A percentile compares a stretch with the other conserved stretches of the same genome.
These are phyloP conservation scores for Cantharis rustica DNA, from an alignment of 2,888 invertebrate genomes.

Conservation along the genomic window DNA sequence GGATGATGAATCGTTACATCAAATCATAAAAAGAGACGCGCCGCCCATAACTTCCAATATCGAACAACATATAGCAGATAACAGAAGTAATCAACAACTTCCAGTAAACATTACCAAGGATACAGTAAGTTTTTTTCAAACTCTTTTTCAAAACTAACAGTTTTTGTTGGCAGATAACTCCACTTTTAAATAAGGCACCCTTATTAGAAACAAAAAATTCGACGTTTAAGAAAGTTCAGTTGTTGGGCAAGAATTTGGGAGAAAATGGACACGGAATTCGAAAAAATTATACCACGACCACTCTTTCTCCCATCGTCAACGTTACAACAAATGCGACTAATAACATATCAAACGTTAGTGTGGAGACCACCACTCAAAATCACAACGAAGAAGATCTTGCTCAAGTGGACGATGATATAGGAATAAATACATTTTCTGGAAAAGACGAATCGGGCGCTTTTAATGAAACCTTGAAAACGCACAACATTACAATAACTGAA, in stretches of 20 bases:
- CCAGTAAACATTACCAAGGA: not conserved
- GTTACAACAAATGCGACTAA: not conserved
- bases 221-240: constrained; percentile 15
- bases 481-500: constrained; percentile 57
- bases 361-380: not conserved
- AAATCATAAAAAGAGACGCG: constrained; percentile 12
- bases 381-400: constrained; percentile 23
- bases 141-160: not conserved
- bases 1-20: constrained; percentile 6
- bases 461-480: constrained; percentile 53
- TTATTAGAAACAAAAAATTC: not conserved
- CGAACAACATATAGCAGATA: constrained; percentile 1
- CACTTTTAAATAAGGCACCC: not conserved
- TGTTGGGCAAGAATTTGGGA: constrained; percentile 50
- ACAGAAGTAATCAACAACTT: constrained; percentile 8
- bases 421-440: constrained; percentile 50
- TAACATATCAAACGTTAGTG: not conserved
- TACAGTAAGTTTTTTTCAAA: not conserved
- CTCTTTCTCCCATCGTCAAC: not conserved
- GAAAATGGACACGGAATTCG: constrained; percentile 59
- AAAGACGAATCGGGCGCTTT: constrained; percentile 41
- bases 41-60: not conserved
- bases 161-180: not conserved
- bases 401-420: constrained; percentile 46
- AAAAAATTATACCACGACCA: constrained; percentile 36